Conservation (phyloP, 2,797 vertebrate species). For the Alcedo quadribrachys region DNA sequence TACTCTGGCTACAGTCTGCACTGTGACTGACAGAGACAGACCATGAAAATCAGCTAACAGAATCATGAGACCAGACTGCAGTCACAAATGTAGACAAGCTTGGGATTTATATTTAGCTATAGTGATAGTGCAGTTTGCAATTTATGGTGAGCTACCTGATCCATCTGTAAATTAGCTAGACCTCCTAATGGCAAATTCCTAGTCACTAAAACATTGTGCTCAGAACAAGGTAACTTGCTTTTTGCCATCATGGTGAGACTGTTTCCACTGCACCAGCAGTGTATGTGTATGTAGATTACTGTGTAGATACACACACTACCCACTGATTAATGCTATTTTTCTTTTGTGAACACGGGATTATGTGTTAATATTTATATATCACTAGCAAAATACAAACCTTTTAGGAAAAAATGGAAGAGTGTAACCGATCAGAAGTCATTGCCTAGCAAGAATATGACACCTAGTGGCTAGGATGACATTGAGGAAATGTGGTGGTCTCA, state of each 20-base stretch:
- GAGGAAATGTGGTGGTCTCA: neutral
- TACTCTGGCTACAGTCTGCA: neutral
- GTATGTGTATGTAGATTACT: neutral
- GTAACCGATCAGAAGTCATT: neutral
- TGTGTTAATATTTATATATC: neutral
- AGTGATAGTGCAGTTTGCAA: neutral
- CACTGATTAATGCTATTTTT: neutral
- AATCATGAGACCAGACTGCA: neutral
- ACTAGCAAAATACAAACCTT: neutral
- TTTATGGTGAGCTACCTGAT: neutral
- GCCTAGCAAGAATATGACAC: constrained; percentile 53
- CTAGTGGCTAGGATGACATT: constrained; percentile 13
- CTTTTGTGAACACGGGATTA: neutral
- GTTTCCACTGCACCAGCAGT: neutral
- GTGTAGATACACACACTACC: neutral
- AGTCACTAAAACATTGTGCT: neutral
- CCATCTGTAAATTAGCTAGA: constrained; percentile 15
- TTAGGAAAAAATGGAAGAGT: neutral
- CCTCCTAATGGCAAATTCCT: neutral
- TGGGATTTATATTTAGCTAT: neutral
- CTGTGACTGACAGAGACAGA: constrained; percentile 1
- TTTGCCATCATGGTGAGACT: neutral
- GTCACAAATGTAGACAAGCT: neutral
- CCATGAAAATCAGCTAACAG: neutral
- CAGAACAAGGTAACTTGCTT: neutral